phyloP scores from a whole-genome alignment of 2,113 vertebrate species.

The Pteronura brasiliensis region DNA sequence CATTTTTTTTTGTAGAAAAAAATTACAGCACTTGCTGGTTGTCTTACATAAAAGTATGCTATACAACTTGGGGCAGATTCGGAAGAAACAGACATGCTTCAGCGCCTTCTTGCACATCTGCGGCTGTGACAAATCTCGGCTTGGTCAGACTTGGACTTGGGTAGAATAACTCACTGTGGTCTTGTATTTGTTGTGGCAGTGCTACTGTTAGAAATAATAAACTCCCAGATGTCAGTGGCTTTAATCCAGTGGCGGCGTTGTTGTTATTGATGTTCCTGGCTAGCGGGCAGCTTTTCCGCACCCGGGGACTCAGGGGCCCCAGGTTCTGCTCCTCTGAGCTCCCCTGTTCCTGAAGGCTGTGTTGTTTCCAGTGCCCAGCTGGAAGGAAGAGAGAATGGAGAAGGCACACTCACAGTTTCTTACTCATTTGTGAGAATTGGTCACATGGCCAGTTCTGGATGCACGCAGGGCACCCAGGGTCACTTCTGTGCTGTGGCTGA shows the following conservation, averaged over 20 bases:
- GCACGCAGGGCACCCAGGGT: neutral
- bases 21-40: neutral
- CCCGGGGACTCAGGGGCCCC: neutral
- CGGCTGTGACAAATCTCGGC: neutral
- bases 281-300: neutral
- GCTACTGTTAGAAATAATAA: neutral
- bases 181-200: neutral
- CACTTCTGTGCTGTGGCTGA: fast-evolving
- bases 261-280: neutral
- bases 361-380: neutral
- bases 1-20: neutral
- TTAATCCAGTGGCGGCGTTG: neutral
- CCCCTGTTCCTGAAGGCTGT: neutral
- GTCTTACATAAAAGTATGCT: neutral
- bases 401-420: neutral
- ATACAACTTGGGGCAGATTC: neutral
- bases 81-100: neutral
- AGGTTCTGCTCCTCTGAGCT: neutral
- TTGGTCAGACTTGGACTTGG: neutral
- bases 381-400: neutral
- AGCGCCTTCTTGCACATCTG: neutral
- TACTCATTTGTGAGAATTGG: neutral
- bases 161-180: no score
- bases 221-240: neutral
- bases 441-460: neutral